Evolutionary conservation across 2,797 vertebrate genomes (phyloP).

Genomic region (Amniataba percoides): DNA sequence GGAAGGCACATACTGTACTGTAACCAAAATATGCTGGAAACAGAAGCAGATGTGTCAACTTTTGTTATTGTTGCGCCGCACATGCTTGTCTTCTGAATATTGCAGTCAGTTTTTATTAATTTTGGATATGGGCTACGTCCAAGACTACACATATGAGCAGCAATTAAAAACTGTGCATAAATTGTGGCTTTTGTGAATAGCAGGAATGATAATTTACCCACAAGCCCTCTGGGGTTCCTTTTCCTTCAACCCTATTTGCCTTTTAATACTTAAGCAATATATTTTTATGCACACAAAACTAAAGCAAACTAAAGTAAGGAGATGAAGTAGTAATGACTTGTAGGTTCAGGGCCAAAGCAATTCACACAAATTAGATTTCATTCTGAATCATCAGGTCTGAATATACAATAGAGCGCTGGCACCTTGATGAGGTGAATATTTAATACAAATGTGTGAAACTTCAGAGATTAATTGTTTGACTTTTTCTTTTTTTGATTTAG

Average conservation of each 20-base stretch:
- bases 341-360: constrained; percentile 4
- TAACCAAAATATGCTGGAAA: constrained; percentile 51
- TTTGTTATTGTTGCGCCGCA: constrained; percentile 37
- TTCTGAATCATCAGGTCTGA: constrained; percentile 14
- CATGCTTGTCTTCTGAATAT: constrained; percentile 33
- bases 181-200: constrained; percentile 34
- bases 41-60: constrained; percentile 42
- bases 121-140: constrained; percentile 37
- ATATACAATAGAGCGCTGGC: not conserved
- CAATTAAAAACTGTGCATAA: constrained; percentile 49
- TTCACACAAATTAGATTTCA: not conserved
- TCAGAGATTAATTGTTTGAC: not conserved
- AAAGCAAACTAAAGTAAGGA: constrained; percentile 33
- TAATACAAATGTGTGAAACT: not conserved
- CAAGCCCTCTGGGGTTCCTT: constrained; percentile 33
- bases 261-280: constrained; percentile 31
- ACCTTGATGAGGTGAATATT: not conserved
- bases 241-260: constrained; percentile 19
- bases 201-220: constrained; percentile 45
- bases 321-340: constrained; percentile 6
- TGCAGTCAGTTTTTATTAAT: constrained; percentile 50
- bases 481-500: no score
- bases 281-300: constrained; percentile 26
- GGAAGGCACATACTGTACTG: constrained; percentile 31
- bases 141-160: constrained; percentile 41